Conservation (phyloP, 2,888 invertebrate genomes). For the Tenodera sinensis region DNA sequence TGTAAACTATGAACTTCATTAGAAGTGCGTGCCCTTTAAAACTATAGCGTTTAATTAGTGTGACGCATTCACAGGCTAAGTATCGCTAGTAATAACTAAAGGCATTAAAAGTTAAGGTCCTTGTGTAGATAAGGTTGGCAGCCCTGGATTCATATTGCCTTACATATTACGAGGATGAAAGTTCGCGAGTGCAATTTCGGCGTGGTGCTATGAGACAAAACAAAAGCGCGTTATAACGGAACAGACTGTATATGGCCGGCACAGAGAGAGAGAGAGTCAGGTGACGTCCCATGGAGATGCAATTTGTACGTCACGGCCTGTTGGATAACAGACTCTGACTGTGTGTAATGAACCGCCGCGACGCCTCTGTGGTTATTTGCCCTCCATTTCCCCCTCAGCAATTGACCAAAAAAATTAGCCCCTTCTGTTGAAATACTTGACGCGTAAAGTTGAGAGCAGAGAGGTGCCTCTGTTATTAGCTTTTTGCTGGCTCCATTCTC, state of each 20-base stretch:
- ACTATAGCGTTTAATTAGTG: no score
- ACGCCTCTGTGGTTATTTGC: neutral
- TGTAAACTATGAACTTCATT: no score
- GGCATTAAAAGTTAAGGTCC: no score
- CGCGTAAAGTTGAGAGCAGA: neutral
- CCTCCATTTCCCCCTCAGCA: neutral
- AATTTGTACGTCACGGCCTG: slow-evolving; percentile 15
- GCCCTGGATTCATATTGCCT: no score
- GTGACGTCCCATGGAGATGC: slow-evolving; percentile 10
- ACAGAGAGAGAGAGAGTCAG: neutral
- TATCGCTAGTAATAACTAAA: no score
- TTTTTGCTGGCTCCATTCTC: neutral
- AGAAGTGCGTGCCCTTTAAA: no score
- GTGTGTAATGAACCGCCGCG: neutral
- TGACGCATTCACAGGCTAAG: no score
- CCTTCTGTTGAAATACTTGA: neutral
- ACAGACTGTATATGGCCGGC: neutral
- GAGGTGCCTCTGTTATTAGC: neutral
- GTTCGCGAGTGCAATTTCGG: no score
- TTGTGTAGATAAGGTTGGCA: no score
- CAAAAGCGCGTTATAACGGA: neutral
- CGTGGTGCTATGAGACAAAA: neutral
- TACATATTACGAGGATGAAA: no score
- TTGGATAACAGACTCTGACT: slow-evolving; percentile 1
- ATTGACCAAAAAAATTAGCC: neutral